A percentile compares a stretch with the other conserved stretches of the same genome.
Evolutionary conservation across 1,140 invertebrate species (phyloP).

Genomic region (Elysia chlorotica): DNA sequence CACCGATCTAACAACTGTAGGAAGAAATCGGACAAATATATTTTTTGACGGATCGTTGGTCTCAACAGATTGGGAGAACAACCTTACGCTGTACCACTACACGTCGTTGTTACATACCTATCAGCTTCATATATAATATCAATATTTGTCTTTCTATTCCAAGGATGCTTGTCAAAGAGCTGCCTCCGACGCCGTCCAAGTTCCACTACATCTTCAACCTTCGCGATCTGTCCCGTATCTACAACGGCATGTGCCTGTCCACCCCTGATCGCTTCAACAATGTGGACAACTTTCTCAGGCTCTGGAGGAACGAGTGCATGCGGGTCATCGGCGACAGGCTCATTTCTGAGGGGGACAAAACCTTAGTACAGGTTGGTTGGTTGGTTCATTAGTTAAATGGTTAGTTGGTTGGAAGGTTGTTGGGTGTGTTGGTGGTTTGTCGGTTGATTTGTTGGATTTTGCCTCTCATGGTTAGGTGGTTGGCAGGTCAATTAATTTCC

Average conservation of each 20-base stretch:
- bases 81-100: too few relatives aligned
- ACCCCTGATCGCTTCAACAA: slow-evolving; percentile 71
- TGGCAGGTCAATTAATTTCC: too few relatives aligned
- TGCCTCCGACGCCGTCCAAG: slow-evolving; percentile 85
- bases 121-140: slow-evolving; percentile 32
- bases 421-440: too few relatives aligned
- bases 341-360: slow-evolving; percentile 69
- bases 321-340: slow-evolving; percentile 83
- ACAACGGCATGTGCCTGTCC: slow-evolving; percentile 76
- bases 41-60: too few relatives aligned
- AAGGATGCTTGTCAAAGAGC: slow-evolving; percentile 69
- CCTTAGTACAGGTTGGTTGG: slow-evolving; percentile 51
- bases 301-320: slow-evolving; percentile 86
- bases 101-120: too few relatives aligned
- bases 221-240: slow-evolving; percentile 81
- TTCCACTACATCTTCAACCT: slow-evolving; percentile 93
- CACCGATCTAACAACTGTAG: too few relatives aligned
- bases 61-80: too few relatives aligned
- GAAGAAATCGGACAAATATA: too few relatives aligned
- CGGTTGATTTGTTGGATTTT: too few relatives aligned
- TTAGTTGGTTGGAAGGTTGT: too few relatives aligned
- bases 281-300: slow-evolving; percentile 73
- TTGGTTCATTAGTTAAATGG: background rate
- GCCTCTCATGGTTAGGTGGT: too few relatives aligned
- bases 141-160: slow-evolving; percentile 32